phyloP scores from a whole-genome alignment of 2,888 invertebrate species.

The Agrochola litura region DNA sequence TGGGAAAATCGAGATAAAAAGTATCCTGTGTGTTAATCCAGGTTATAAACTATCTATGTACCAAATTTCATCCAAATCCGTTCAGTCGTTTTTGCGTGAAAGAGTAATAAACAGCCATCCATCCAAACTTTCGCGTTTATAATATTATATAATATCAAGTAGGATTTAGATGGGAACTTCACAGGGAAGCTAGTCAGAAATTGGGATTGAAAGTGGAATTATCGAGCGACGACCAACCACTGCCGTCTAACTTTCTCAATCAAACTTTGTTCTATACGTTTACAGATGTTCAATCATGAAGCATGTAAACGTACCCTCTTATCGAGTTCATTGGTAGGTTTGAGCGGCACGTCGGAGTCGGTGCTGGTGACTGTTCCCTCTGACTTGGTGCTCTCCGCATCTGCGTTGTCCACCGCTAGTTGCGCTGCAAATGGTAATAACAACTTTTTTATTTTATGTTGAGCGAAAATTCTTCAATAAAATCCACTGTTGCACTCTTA shows the following conservation, averaged over 20 bases:
- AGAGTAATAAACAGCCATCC: no score
- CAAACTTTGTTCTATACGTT: background rate
- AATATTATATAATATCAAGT: no score
- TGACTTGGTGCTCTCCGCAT: constrained; percentile 93
- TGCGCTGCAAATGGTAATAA: constrained; percentile 70
- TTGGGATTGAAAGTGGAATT: background rate
- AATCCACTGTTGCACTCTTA: background rate
- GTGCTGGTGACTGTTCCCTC: constrained; percentile 91
- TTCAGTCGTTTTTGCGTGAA: no score
- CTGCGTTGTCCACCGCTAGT: constrained; percentile 89
- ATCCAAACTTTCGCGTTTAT: no score
- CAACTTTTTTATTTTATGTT: background rate
- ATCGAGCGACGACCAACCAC: no score
- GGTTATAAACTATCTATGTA: no score
- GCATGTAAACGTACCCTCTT: constrained; percentile 74
- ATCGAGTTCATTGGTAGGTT: constrained; percentile 93
- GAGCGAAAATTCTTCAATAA: background rate
- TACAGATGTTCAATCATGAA: background rate
- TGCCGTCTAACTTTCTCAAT: background rate
- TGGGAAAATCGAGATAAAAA: no score
- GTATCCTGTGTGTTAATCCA: no score
- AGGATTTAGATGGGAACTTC: background rate
- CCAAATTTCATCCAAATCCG: no score
- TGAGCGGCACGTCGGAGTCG: constrained; percentile 92
- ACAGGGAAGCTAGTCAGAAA: background rate